These are phyloP conservation scores for Athalia cordata DNA, from an alignment of 2,888 invertebrate species.

Conservation along the genomic window DNA sequence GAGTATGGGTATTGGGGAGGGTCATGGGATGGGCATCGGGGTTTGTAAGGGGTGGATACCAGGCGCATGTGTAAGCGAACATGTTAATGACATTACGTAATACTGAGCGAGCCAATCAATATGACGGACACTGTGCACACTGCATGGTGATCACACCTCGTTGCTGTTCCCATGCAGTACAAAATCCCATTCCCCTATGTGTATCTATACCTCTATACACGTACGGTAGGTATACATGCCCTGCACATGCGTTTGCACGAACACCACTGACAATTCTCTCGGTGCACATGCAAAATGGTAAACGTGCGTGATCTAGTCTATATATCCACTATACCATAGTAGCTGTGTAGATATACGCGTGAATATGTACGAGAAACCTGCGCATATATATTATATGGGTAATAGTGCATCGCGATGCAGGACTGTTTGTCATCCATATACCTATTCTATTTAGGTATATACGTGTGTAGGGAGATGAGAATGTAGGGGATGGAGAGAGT, in stretches of 20 bases:
- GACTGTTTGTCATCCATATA: background rate
- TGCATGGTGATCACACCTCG: slow-evolving; percentile 50
- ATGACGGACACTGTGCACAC: slow-evolving; percentile 61
- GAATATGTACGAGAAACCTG: background rate
- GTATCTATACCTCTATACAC: background rate
- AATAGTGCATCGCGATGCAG: background rate
- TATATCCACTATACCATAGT: background rate
- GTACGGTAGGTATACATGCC: background rate
- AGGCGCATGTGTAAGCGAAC: slow-evolving; percentile 68
- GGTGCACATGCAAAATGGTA: background rate
- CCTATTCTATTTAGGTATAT: background rate
- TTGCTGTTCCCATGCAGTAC: background rate
- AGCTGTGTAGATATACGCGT: background rate
- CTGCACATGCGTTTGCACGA: background rate
- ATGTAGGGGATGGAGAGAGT: too few species aligned
- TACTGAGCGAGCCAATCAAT: slow-evolving; percentile 69
- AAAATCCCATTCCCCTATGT: background rate
- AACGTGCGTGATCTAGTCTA: background rate
- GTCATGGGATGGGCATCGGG: slow-evolving; percentile 47
- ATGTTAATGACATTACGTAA: slow-evolving; percentile 72
- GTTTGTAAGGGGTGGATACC: slow-evolving; percentile 49
- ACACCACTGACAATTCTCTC: background rate
- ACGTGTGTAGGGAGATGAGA: background rate
- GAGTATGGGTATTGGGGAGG: slow-evolving; percentile 25
- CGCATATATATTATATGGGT: slow-evolving; percentile 10